Evolutionary conservation across 2,888 invertebrate species (phyloP).

Genomic region (Apodemia duryi): DNA sequence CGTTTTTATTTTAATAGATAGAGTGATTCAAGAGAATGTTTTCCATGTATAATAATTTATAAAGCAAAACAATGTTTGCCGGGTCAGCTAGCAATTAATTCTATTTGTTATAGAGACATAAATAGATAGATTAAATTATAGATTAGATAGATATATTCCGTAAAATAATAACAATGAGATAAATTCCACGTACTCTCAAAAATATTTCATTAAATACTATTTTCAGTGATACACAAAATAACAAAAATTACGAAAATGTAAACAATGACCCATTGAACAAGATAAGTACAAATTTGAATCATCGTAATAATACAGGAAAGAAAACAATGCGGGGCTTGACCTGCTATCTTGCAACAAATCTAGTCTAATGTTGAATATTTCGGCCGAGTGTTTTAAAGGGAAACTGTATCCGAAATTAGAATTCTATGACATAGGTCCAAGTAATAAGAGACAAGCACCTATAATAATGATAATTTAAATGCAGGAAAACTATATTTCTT

Average conservation of each 20-base stretch:
- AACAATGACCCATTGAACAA: conserved; percentile 41
- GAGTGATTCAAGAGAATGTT: too few relatives aligned
- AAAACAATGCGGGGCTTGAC: conserved; percentile 57
- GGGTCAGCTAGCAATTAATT: too few relatives aligned
- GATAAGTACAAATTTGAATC: conserved; percentile 35
- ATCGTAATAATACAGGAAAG: conserved; percentile 50
- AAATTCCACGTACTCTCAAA: neutral
- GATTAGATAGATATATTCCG: too few relatives aligned
- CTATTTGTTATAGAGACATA: too few relatives aligned
- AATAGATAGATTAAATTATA: too few relatives aligned
- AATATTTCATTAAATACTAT: neutral
- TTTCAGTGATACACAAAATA: neutral
- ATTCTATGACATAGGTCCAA: conserved; percentile 44
- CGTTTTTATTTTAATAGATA: too few relatives aligned
- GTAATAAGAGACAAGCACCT: conserved; percentile 30
- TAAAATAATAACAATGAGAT: neutral
- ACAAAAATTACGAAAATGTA: conserved; percentile 26
- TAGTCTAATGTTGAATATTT: conserved; percentile 66
- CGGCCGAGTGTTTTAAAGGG: conserved; percentile 63
- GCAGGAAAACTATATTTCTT: too few relatives aligned
- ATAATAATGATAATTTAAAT: too few relatives aligned
- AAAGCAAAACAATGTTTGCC: too few relatives aligned
- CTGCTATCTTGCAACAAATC: conserved; percentile 57
- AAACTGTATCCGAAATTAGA: conserved; percentile 62
- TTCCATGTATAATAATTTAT: too few relatives aligned